Evolutionary conservation across 2,888 invertebrate genomes (phyloP).

Genomic region (Caradrina kadenii): DNA sequence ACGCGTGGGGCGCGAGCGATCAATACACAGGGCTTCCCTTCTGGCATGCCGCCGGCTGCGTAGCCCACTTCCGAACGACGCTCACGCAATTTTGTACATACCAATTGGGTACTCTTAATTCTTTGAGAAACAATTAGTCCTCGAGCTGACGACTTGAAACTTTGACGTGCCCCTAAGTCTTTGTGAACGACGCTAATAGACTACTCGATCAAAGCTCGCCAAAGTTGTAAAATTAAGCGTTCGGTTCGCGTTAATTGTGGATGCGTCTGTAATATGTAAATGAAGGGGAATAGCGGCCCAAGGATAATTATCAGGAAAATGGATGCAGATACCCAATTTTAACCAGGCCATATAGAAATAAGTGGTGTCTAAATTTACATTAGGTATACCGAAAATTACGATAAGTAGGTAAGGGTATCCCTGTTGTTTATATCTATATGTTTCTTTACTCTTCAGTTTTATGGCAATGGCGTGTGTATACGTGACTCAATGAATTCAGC

Average conservation of each 20-base stretch:
- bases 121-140: slow-evolving; percentile 68
- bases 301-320: slow-evolving; percentile 38
- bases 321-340: slow-evolving; percentile 46
- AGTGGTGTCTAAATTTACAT: slow-evolving; percentile 19
- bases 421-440: slow-evolving; percentile 2
- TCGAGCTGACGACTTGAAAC: slow-evolving; percentile 48
- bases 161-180: slow-evolving; percentile 48
- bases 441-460: slow-evolving; percentile 26
- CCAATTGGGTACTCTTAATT: slow-evolving; percentile 66
- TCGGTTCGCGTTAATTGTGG: slow-evolving; percentile 41
- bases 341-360: slow-evolving; percentile 24
- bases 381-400: slow-evolving; percentile 23
- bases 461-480: slow-evolving; percentile 48
- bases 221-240: slow-evolving; percentile 57
- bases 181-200: slow-evolving; percentile 52
- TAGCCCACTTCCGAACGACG: slow-evolving; percentile 72
- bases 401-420: slow-evolving; percentile 13
- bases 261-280: slow-evolving; percentile 55
- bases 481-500: slow-evolving; percentile 70
- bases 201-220: slow-evolving; percentile 54
- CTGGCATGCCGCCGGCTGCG: slow-evolving; percentile 71
- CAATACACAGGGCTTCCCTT: slow-evolving; percentile 88
- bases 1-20: slow-evolving; percentile 86
- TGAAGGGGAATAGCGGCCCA: slow-evolving; percentile 39
- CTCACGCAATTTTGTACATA: slow-evolving; percentile 75